Conservation (phyloP, 2,888 invertebrate genomes). For the Coecobrya sp. region DNA sequence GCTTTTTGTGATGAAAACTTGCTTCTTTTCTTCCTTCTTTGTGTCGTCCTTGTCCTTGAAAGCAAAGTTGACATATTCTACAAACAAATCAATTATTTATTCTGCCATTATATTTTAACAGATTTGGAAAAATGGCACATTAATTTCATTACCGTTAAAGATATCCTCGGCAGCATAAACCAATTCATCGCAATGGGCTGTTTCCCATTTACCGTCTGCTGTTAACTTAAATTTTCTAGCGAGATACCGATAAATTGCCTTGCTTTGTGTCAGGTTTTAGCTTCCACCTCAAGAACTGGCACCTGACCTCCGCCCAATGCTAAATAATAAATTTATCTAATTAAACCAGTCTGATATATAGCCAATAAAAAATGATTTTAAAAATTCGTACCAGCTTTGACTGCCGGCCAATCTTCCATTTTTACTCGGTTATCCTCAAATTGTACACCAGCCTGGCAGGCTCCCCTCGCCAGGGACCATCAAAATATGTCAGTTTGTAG, state of each 20-base stretch:
- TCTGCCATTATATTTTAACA: too few species aligned
- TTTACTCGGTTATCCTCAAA: conserved; percentile 80
- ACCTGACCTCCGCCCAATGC: conserved; percentile 85
- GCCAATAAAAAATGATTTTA: too few species aligned
- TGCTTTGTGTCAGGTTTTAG: conserved; percentile 86
- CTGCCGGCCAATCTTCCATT: conserved; percentile 71
- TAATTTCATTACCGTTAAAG: conserved; percentile 72
- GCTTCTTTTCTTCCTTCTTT: conserved; percentile 66
- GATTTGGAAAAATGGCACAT: too few species aligned
- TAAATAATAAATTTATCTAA: too few species aligned
- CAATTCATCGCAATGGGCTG: conserved; percentile 81
- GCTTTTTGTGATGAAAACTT: conserved; percentile 32
- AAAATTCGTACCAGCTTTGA: conserved; percentile 83
- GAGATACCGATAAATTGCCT: conserved; percentile 86
- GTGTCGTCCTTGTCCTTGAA: conserved; percentile 65
- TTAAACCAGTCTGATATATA: too few species aligned
- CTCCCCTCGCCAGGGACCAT: conserved; percentile 76
- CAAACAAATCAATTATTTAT: not conserved
- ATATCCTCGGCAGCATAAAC: conserved; percentile 80
- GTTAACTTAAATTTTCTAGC: conserved; percentile 85
- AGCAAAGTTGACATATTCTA: conserved; percentile 35
- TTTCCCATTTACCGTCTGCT: conserved; percentile 84
- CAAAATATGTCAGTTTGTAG: conserved; percentile 83
- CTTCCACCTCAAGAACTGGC: conserved; percentile 86
- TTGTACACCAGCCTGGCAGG: conserved; percentile 80